Evolutionary conservation across 2,113 vertebrate species (phyloP), one percentile per base, ranked within the genome.

Genomic region (Nanger granti): DNA sequence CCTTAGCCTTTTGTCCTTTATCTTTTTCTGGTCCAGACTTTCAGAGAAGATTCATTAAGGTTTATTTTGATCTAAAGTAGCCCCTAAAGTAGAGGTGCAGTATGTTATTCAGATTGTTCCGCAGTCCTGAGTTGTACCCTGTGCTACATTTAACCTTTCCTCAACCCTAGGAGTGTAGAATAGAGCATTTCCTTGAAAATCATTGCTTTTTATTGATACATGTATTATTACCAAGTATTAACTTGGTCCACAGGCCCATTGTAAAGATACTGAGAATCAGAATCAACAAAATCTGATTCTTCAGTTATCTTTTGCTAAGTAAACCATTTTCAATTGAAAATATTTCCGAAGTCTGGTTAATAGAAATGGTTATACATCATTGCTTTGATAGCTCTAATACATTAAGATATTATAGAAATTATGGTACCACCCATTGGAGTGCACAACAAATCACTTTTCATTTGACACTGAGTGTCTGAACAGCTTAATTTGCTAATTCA

Each of bases 61-160:
- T 94, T 97, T 92, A 79, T 96, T 94, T 96, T 94, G 17, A 97
- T 17, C n/a, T 95, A 87, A 76, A 97, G n/a, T 80, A 95, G 24
- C 9, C 49, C 44, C 41, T 79, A 66, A 66, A 66, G 62, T 34
- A 52, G 31, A 93, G 9, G 11, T 52, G 0, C 22, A 95, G 52
- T 49, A 87, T 96, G 54, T 69, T 82, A 94, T 49, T 57, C 14
- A 41, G 22, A 14, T 95, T 85, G 20, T 93, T 97, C 41, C 18
- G 4, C 28, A 57, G 26, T 85, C 87, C 49, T 22, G 22, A 90
- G 28, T 93, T 96, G 13, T 47, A 90, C 55, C 57, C 17, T 92
- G 4, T 92, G 69, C n/a, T 95, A 89, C 44, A 84, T 89, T 94
- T 95, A 47, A 76, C 86, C 34, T 92, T 95, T 97, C 14, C 24